phyloP scores from a whole-genome alignment of 2,797 vertebrate species.

The Lithobates sylvaticus region DNA sequence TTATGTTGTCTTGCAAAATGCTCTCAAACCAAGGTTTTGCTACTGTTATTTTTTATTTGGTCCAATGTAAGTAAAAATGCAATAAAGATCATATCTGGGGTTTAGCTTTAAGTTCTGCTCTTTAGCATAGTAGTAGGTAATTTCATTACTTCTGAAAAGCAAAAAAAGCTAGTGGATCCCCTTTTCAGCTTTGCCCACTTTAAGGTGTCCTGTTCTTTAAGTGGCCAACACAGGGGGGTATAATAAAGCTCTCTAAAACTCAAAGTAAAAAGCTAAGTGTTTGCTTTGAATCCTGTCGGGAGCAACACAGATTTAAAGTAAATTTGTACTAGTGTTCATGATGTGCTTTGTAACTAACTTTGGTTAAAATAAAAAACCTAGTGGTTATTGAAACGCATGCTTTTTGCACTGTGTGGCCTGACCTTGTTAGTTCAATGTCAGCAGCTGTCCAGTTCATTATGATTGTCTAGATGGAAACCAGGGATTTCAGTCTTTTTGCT shows the following conservation, averaged over 20 bases:
- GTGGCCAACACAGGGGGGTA: slow-evolving; percentile 75
- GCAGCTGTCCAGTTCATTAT: not conserved
- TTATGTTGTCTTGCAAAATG: no score
- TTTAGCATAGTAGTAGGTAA: no score
- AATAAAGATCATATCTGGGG: no score
- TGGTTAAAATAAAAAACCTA: no score
- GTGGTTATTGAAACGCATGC: no score
- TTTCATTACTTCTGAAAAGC: no score
- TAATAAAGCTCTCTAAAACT: slow-evolving; percentile 71
- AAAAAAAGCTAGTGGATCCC: no score
- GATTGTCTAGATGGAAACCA: not conserved
- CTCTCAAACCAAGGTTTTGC: no score
- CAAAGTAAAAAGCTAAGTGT: slow-evolving; percentile 65
- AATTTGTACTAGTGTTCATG: no score
- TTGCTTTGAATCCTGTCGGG: slow-evolving; percentile 71
- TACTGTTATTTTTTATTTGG: no score
- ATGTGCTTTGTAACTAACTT: not conserved
- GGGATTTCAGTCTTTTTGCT: not conserved
- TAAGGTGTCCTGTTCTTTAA: slow-evolving; percentile 72
- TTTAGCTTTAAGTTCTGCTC: no score
- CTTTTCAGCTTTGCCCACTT: slow-evolving; percentile 76
- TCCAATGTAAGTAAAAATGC: no score
- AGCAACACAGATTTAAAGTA: slow-evolving; percentile 65
- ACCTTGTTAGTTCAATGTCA: slow-evolving; percentile 18
- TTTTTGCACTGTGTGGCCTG: slow-evolving; percentile 13